A percentile compares a stretch with the other conserved stretches of the same genome.
Evolutionary conservation across 2,888 invertebrate genomes (phyloP).

Genomic region (Euplagia quadripunctaria): DNA sequence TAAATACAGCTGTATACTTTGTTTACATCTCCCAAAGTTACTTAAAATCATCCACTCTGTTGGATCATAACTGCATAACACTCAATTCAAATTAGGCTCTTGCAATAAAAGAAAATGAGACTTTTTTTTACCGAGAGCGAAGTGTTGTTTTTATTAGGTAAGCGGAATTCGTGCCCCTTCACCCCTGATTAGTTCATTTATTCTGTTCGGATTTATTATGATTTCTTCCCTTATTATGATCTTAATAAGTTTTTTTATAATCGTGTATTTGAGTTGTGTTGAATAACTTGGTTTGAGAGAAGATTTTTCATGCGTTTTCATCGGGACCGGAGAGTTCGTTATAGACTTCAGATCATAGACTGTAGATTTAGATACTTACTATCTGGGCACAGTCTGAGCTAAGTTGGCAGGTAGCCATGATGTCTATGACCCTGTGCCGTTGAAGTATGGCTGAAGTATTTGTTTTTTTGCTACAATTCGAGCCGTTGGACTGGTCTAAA

Average conservation of each 20-base stretch:
- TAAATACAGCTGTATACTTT: conserved; percentile 28
- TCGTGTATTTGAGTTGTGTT: conserved; percentile 7
- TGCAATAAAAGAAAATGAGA: conserved; percentile 86
- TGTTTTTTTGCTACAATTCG: no score
- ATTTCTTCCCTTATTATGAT: conserved; percentile 73
- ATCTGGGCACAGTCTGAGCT: no score
- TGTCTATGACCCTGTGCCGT: no score
- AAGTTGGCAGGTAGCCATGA: no score
- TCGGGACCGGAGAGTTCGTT: not conserved
- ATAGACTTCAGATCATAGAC: not conserved
- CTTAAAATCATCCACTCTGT: conserved; percentile 85
- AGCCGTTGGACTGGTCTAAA: no score
- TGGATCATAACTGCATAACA: conserved; percentile 86
- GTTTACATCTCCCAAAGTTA: conserved; percentile 65
- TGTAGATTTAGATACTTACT: not conserved
- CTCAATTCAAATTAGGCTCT: conserved; percentile 85
- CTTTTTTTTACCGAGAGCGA: conserved; percentile 82
- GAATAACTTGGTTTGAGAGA: not conserved
- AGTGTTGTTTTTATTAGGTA: conserved; percentile 84
- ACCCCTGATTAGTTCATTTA: conserved; percentile 83
- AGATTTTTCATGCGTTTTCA: no score
- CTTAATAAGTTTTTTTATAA: conserved; percentile 65
- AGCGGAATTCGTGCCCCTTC: conserved; percentile 67
- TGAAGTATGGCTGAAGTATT: no score
- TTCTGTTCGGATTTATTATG: conserved; percentile 82